These are phyloP conservation scores for Aphelenchoides avenae DNA, from an alignment of 1,140 invertebrate species.

Conservation along the genomic window DNA sequence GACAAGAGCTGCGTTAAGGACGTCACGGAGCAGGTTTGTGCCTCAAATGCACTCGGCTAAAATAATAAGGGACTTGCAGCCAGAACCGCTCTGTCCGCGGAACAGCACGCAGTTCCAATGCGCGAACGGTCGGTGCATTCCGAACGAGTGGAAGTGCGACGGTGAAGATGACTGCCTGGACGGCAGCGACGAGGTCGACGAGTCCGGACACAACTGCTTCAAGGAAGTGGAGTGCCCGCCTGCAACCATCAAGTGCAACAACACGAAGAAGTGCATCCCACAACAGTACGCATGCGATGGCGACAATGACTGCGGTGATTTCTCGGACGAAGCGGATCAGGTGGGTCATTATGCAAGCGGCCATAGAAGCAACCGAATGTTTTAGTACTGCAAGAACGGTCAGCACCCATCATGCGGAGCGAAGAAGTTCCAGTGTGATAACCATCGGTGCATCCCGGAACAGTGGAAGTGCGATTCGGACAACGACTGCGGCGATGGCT, in stretches of 20 bases:
- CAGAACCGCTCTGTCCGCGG: conserved; percentile 64
- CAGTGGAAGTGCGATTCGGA: conserved; percentile 56
- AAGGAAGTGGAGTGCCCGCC: conserved; percentile 52
- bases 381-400: conserved; percentile 58
- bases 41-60: too few relatives aligned
- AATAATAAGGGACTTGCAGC: too few relatives aligned
- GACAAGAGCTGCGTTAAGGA: conserved; percentile 73
- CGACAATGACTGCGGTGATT: conserved; percentile 72
- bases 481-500: conserved; percentile 77
- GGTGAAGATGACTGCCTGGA: conserved; percentile 78
- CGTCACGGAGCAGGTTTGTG: conserved; percentile 63
- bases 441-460: conserved; percentile 65
- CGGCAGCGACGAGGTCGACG: conserved; percentile 49
- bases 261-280: conserved; percentile 76
- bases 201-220: conserved; percentile 44
- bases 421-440: conserved; percentile 88
- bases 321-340: conserved; percentile 79
- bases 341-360: too few relatives aligned
- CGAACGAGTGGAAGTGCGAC: conserved; percentile 56
- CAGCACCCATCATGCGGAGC: conserved; percentile 78
- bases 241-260: conserved; percentile 54
- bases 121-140: conserved; percentile 68
- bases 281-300: conserved; percentile 93
- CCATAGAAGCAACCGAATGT: too few relatives aligned
- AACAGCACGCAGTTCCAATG: conserved; percentile 75